A percentile compares a stretch with the other conserved stretches of the same genome.
phyloP scores from a whole-genome alignment of 2,888 invertebrate species.

The Tillus elongatus region DNA sequence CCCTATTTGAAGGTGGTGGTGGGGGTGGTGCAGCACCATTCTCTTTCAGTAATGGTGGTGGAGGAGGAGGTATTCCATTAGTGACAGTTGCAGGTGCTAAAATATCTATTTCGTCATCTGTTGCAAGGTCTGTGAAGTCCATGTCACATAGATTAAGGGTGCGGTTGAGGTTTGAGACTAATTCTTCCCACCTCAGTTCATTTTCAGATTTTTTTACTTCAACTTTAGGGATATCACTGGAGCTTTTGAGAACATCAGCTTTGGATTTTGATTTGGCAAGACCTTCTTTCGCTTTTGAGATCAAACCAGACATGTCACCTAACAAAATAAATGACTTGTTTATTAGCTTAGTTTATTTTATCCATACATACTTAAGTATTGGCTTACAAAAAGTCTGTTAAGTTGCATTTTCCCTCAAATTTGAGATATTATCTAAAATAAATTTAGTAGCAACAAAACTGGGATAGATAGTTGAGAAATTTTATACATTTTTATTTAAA shows the following conservation, averaged over 20 bases:
- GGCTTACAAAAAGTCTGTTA: no score
- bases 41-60: constrained; percentile 56
- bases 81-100: constrained; percentile 56
- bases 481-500: no score
- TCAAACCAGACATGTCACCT: constrained; percentile 83
- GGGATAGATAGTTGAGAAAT: no score
- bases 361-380: no score
- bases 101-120: constrained; percentile 79
- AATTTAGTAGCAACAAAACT: no score
- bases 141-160: constrained; percentile 83
- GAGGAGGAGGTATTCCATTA: constrained; percentile 66
- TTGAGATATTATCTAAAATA: no score
- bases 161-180: constrained; percentile 65
- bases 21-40: constrained; percentile 45
- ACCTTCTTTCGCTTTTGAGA: constrained; percentile 82
- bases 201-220: constrained; percentile 84
- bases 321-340: no score
- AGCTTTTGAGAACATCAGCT: constrained; percentile 64
- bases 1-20: constrained; percentile 42
- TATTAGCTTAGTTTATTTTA: no score
- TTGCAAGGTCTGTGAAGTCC: constrained; percentile 89
- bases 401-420: no score
- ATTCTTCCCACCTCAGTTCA: constrained; percentile 91
- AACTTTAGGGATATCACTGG: constrained; percentile 49
- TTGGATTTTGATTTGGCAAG: constrained; percentile 79